Evolutionary conservation across 37 sponge, comb jelly and placozoan species (phyloP), one percentile per base, ranked within the genome.

Genomic region (Haliclona indistincta): DNA sequence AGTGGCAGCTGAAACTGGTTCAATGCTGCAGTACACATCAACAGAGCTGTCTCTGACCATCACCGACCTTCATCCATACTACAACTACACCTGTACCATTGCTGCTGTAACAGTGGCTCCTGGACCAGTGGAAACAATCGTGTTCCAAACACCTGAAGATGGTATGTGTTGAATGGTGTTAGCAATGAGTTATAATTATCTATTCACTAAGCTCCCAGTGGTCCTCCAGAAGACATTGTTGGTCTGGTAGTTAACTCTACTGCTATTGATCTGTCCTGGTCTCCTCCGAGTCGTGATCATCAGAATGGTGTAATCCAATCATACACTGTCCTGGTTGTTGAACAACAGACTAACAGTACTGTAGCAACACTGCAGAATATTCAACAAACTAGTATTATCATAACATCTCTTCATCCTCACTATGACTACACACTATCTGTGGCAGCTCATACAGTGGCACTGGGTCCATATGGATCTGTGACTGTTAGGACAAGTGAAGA

Each of bases 1-100:
- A 3, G 51, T 23, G 42, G 64, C 82, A 10, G 42, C 30, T 47
- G 82, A 82, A 73, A 56, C 36, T 26, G 82, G 82, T 82, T 65
- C 60, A n/a, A 3, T 25, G 4, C 4, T 52, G 15, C 54, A 53
- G 3, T 68, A 39, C n/a, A 7, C 22, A 8, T 25, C 60, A 25
- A 34, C 26, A 22, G 40, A 6, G 17, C 51, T 41, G 3, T 38
- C n/a, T 55, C 23, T 30, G 37, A 2, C 22, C 2, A 36, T 74
- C 3, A 56, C 41, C 30, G 74, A 56, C 25, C 38, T 77, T 20
- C 82, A 64, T 40, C 76, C 76, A 45, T 63, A 76, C 22, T 32
- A 38, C 28, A 62, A 70, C 41, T 82, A 82, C 53, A 39, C 54
- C 35, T 60, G 34, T 40, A 0, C 17, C 13, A 67, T 82, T 29